Base-by-base conservation (phyloP, 2,888 invertebrate genomes). In the Hirtodrosophila cameraria region DNA sequence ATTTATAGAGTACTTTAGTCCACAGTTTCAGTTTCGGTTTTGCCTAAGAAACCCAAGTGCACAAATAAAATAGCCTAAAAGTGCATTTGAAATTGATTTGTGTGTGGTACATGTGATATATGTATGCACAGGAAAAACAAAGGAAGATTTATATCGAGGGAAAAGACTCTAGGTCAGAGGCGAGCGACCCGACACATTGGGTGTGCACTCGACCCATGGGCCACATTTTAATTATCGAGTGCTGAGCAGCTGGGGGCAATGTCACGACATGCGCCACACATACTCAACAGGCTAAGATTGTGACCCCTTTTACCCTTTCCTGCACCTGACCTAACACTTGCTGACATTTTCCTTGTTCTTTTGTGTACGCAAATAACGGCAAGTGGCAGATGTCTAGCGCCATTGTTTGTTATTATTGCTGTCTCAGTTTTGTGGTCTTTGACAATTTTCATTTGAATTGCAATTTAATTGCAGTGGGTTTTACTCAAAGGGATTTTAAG, bases 311-410 rank as follows among this genome's bases (percentile, higher is more conserved):
- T 4, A 8, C 5, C 28, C 11, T 11, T 11, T 15, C 9, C 8
- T 23, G 25, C 18, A 8, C 4, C 6, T 3, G 11, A 13, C n/a
- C 54, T 46, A 45, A 70, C 67, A 67, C 46, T 70, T 65, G 60
- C 73, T 73, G 68, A 38, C 73, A 72, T 28, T 66, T 54, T 45
- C 49, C 73, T 66, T 66, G 74, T 69, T 20, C 69, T 69, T 69
- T 69, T 69, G 73, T 69, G 66, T 69, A 73, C 68, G 46, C 54
- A 69, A 69, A 73, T 69, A 73, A 52, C 60, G 53, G 33, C 73
- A 69, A 70, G 69, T 73, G 69, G 68, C 74, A 69, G 73, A 33
- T 72, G 73, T 60, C 66, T 72, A 50, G 41, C 52, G 33, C 33
- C 20, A 50, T 64, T 58, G 64, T 70, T 25, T 39, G 15, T 31